A percentile compares a stretch with the other conserved stretches of the same genome.
phyloP scores from a whole-genome alignment of 2,113 vertebrate species.

The Poecilia latipinna region DNA sequence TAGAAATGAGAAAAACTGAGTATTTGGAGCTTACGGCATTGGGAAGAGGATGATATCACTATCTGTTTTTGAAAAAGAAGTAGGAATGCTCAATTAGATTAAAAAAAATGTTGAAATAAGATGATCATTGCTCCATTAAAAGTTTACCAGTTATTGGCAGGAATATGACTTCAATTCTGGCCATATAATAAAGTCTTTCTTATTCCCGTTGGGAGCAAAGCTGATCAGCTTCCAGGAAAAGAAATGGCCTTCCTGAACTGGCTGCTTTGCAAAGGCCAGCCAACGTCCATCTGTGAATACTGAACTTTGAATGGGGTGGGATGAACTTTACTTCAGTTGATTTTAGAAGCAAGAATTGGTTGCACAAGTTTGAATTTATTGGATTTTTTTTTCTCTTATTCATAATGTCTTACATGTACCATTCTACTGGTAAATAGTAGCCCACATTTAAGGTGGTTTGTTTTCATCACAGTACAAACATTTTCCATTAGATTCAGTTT shows the following conservation, averaged over 20 bases:
- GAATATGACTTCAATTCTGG: too few species aligned
- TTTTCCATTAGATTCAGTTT: neutral
- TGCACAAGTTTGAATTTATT: neutral
- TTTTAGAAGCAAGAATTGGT: neutral
- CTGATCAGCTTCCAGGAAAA: too few species aligned
- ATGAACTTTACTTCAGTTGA: neutral
- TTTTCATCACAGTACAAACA: neutral
- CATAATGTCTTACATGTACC: too few species aligned
- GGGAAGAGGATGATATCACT: neutral
- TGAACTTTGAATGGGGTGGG: too few species aligned
- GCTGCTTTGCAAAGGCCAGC: too few species aligned
- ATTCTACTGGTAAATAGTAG: too few species aligned
- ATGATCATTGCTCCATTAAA: neutral
- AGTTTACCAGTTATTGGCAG: neutral
- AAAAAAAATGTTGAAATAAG: neutral
- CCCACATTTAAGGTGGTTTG: neutral
- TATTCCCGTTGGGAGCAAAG: too few species aligned
- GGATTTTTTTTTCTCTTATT: neutral
- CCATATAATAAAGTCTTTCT: too few species aligned
- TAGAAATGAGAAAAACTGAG: conserved; percentile 1
- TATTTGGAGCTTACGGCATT: conserved; percentile 9
- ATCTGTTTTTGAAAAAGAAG: neutral
- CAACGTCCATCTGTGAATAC: too few species aligned
- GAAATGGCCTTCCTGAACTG: too few species aligned
- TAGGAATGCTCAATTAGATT: neutral